Percentiles rank a stretch among this genome's conserved stretches.
Conservation (phyloP, 2,797 vertebrate genomes). For the Luscinia megarhynchos region DNA sequence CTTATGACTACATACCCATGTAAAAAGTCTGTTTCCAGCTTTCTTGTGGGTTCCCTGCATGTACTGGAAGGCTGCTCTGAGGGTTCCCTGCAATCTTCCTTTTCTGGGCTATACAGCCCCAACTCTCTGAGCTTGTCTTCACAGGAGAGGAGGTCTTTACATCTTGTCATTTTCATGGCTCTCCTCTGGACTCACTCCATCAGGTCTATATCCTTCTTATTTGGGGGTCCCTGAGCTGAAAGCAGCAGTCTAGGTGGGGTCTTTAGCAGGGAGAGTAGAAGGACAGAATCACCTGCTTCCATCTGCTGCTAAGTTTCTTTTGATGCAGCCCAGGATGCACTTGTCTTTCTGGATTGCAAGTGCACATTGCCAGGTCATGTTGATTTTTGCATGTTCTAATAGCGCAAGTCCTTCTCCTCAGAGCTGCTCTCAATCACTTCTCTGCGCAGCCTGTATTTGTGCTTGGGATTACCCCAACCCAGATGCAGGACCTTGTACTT, state of each 20-base stretch:
- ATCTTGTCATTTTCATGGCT: background rate
- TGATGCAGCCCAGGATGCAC: background rate
- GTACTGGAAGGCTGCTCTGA: background rate
- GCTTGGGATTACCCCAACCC: background rate
- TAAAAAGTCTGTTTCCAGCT: background rate
- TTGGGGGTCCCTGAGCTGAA: background rate
- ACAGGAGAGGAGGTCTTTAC: background rate
- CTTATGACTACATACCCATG: background rate
- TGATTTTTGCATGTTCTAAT: background rate
- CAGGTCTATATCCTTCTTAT: background rate
- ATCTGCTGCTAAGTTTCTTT: background rate
- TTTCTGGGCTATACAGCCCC: background rate
- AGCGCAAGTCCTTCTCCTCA: background rate
- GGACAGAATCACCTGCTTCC: fast-evolving
- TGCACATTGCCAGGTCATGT: no score
- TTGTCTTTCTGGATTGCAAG: background rate
- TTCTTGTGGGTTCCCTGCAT: background rate
- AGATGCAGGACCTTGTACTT: background rate
- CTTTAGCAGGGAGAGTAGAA: background rate
- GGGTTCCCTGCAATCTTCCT: background rate
- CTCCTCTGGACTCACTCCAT: background rate
- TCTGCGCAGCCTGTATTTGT: background rate
- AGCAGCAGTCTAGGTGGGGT: background rate
- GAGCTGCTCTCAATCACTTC: background rate
- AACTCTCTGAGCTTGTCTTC: background rate